phyloP scores from a whole-genome alignment of 2,113 vertebrate species.

The Elachura formosa region DNA sequence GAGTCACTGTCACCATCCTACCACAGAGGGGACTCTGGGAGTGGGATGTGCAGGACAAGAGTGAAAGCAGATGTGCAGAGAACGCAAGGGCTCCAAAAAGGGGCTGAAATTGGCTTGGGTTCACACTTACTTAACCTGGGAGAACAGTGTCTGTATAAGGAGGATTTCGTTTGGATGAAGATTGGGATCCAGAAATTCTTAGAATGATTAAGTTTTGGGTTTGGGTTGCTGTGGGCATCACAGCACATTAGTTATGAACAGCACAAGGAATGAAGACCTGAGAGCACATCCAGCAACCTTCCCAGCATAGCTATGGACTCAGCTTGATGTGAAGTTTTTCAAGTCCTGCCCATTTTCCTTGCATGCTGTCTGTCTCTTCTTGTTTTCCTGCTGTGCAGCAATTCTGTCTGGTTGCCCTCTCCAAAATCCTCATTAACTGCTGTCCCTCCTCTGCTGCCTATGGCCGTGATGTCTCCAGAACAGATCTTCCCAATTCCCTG shows the following conservation, averaged over 20 bases:
- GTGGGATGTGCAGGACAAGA: neutral
- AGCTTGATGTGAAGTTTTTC: neutral
- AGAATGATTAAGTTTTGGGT: neutral
- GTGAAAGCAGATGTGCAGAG: neutral
- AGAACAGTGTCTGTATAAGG: neutral
- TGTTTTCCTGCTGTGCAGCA: neutral
- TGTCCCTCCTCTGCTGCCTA: neutral
- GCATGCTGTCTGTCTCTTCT: neutral
- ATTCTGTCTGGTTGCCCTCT: neutral
- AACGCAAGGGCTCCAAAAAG: neutral
- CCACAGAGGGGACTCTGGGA: neutral
- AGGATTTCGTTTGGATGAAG: neutral
- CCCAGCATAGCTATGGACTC: neutral
- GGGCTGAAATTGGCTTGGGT: neutral
- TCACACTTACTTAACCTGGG: neutral
- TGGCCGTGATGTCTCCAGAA: neutral
- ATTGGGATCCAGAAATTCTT: neutral
- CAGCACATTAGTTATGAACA: neutral
- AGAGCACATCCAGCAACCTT: neutral
- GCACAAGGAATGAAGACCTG: neutral
- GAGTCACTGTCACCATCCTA: neutral
- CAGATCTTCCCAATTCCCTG: neutral
- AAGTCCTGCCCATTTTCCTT: neutral
- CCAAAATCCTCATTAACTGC: neutral
- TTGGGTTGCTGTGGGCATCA: neutral